Evolutionary conservation across 2,888 invertebrate species (phyloP), one percentile per base, ranked within the genome.

Genomic region (Uloborus plumipes): DNA sequence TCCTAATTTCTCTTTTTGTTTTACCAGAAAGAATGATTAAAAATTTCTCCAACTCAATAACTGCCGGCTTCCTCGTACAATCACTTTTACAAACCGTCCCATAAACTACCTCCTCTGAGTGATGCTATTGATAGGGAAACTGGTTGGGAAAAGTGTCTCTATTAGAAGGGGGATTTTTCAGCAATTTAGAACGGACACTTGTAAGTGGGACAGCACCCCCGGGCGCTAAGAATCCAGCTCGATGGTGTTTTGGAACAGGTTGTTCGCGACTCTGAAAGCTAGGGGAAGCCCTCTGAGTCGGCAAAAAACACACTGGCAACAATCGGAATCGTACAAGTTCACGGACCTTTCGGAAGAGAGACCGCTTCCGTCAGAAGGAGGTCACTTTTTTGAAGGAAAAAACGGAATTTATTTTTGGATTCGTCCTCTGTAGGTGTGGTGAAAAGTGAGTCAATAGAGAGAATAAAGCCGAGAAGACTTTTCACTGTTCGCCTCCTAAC

Each of bases 381-480:
- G 80, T 80, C 80, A 80, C 53, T 80, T 80, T 80, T 74, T 26
- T 74, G 55, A 53, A 80, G 74, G 80, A 80, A 80, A 78, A 77
- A 77, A 74, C 69, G 61, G 62, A 49, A 73, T 79, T 79, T 80
- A 80, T 80, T 80, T 80, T 80, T 70, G 74, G 80, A 64, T 64
- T 80, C 69, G 50, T 64, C 70, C 70, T 61, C 64, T 74, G 74
- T 80, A 74, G 74, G 80, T 74, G 74, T 73, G 74, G 74, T 61
- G 58, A 74, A 70, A 80, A 80, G 64, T 74, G 74, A 80, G 80
- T 74, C 80, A 74, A 79, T 53, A 18, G 69, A 39, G 39, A 39
- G 39, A 76, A 76, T 76, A 76, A 75, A 62, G 61, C 62, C 51
- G 67, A 79, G 80, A 74, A 80, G 70, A 80, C 80, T 80, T 80